Evolutionary conservation across 2,888 invertebrate species (phyloP), one percentile per base, ranked within the genome.

Genomic region (Lordiphosa fenestrarum): DNA sequence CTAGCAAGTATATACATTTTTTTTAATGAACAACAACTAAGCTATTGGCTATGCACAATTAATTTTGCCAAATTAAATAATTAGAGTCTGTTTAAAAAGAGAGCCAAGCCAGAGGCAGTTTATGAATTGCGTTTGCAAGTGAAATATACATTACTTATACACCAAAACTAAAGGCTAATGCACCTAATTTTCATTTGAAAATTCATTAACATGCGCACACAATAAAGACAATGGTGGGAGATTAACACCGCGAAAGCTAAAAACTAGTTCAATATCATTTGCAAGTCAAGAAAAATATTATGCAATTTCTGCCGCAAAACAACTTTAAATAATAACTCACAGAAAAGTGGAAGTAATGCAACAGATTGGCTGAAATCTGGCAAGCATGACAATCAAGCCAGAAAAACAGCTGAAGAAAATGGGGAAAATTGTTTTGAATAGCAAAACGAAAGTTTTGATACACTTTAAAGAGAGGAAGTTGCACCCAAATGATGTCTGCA

Each of bases 261-360:
- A 53, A 64, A 63, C 57, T 61, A 66, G 71, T 62, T 69, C 67
- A 73, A 53, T 73, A 76, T 76, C 65, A 65, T 48, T 60, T 33
- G 46, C 54, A 53, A 30, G 30, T 10, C 52, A 33, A 44, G 55
- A 33, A 53, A 44, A 51, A 48, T 37, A 48, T 74, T 74, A 69
- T 65, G 71, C 64, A 75, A 75, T 60, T 30, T 58, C 9, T 30
- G 30, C 30, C 38, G 30, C 40, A 37, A 37, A 42, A 50, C 55
- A 52, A 52, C 42, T 46, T 12, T 44, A 23, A 55, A 53, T 12
- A 47, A 52, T 15, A 59, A 46, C 51, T 49, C 41, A 41, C 53
- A 60, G 9, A 55, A 48, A 61, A 65, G 52, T 66, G 59, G 42
- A 69, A 69, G 61, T 65, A 66, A 51, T 58, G 56, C 62, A 66